Base-by-base conservation (phyloP, 2,113 vertebrate species). In the Mormyrus lacerda region DNA sequence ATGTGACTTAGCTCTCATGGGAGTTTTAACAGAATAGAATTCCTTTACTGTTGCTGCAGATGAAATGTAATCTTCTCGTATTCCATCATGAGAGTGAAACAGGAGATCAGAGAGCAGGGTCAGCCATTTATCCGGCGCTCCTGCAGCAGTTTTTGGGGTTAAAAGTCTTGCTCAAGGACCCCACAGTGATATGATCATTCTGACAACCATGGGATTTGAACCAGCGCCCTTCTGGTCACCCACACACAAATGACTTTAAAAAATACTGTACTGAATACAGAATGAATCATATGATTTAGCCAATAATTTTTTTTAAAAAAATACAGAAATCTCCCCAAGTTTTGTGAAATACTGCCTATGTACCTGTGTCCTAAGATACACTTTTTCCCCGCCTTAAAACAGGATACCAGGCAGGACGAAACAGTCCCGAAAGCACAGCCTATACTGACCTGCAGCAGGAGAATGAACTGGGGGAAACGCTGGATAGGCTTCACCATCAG, bases 401-500 rank as follows among this genome's bases (percentile, higher is more conserved):
- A 35, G 48, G 27, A 27, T 19, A 19, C 13, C 85, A 19, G 51
- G 10, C 83, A 55, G 19, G 3, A 50, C 87, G n/a, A 83, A 88
- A 82, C 3, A 55, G 27, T 6, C 11, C 8, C 2, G 24, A 85
- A n/a, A 24, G 47, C 31, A 87, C 51, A 58, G 48, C 50, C 73
- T 39, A 7, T 13, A 2, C 90, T 90, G 94, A 99, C 98, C 98
- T 99, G 98, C 50, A 99, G 94, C 17, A 99, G 97, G 3, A 99
- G 95, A 83, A 99, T 99, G 93, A 99, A 99, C 95, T 99, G 98
- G 0, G 98, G 98, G 91, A 99, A 99, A 55, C 98, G 94, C 89
- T 99, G 98, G 92, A 99, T 98, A 87, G 98, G 98, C 69, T 99
- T 99, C 92, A 99, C 98, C 98, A 99, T 99, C 89, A 99, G 93